Evolutionary conservation across 1,140 invertebrate genomes (phyloP).

Genomic region (Bombus vancouverensis): DNA sequence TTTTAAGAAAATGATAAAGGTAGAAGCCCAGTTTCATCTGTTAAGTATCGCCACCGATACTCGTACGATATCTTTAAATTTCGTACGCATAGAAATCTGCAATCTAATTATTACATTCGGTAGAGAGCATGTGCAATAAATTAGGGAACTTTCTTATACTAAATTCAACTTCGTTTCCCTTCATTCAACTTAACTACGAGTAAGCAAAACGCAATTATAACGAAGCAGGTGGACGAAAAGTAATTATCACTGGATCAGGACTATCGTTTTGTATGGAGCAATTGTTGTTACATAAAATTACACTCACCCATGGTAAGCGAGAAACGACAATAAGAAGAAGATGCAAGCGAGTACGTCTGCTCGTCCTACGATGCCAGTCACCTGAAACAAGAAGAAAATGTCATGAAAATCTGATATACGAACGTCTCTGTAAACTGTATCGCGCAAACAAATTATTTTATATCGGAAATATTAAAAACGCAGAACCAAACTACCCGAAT

Average conservation of each 20-base stretch:
- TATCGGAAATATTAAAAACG: too few relatives aligned
- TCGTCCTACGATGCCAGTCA: conserved; percentile 91
- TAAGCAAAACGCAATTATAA: background rate
- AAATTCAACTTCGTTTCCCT: background rate
- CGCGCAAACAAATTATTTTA: background rate
- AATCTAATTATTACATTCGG: background rate
- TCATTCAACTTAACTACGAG: background rate
- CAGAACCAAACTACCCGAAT: background rate
- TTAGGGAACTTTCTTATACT: too few relatives aligned
- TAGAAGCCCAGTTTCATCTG: too few relatives aligned
- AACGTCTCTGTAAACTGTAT: background rate
- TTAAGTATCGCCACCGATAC: too few relatives aligned
- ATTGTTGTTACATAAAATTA: background rate
- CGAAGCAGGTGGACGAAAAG: background rate
- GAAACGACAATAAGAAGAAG: conserved; percentile 91
- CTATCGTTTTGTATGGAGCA: background rate
- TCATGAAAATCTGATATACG: background rate
- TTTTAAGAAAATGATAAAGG: too few relatives aligned
- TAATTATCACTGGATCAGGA: background rate
- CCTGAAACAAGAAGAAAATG: conserved; percentile 84
- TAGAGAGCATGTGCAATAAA: too few relatives aligned
- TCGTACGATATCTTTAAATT: too few relatives aligned
- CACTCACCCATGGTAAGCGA: conserved; percentile 91
- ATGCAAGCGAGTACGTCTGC: conserved; percentile 93
- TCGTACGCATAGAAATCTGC: background rate